Evolutionary conservation across 1,140 invertebrate species (phyloP).

Genomic region (Caenorhabditis brenneri): DNA sequence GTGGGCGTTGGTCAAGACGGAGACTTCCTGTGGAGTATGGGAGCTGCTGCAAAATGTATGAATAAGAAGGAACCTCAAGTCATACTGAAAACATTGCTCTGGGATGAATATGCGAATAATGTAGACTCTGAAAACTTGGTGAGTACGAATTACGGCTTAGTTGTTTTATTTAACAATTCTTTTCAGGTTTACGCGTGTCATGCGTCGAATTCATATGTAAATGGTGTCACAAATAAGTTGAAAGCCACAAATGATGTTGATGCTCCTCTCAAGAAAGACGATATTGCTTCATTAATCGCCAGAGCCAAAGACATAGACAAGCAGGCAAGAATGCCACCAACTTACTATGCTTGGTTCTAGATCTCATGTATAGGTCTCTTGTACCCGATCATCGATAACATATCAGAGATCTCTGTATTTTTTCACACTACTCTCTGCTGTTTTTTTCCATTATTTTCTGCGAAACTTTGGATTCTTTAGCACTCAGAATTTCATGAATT

Average conservation of each 20-base stretch:
- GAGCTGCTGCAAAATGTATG: neutral
- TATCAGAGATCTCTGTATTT: neutral
- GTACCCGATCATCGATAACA: neutral
- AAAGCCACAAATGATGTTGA: neutral
- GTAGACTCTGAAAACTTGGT: neutral
- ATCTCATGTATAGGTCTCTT: neutral
- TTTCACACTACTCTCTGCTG: neutral
- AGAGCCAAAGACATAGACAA: neutral
- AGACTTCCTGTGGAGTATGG: slow-evolving; percentile 34
- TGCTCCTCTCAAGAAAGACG: neutral
- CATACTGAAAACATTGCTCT: slow-evolving; percentile 9
- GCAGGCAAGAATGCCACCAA: neutral
- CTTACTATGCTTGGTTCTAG: slow-evolving; percentile 34
- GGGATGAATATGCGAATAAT: slow-evolving; percentile 34
- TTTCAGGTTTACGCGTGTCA: slow-evolving; percentile 1
- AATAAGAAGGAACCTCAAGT: neutral
- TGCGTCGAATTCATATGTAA: neutral
- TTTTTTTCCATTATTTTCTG: too few relatives aligned
- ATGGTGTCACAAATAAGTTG: neutral
- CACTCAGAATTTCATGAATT: too few relatives aligned
- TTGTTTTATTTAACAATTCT: neutral
- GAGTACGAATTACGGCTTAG: neutral
- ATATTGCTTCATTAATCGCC: neutral
- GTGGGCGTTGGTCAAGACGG: slow-evolving; percentile 24
- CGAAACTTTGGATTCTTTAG: too few relatives aligned